Evolutionary conservation across 2,797 vertebrate genomes (phyloP).

Genomic region (Malacoraja senta): DNA sequence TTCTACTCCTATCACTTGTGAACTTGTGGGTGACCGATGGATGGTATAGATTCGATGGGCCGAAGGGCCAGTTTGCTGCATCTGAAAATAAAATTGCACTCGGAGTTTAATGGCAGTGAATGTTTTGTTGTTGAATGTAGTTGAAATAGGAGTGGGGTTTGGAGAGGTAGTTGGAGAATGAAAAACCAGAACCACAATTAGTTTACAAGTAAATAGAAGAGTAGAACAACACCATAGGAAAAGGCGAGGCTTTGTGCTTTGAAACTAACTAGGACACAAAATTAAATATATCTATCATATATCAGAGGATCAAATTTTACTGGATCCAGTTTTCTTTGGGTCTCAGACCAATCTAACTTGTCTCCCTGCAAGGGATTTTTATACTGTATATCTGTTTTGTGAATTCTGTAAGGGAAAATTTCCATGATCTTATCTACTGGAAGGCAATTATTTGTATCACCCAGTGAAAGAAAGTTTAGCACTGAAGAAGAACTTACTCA

Average conservation of each 20-base stretch:
- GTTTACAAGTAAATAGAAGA: not conserved
- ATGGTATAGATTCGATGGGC: no score
- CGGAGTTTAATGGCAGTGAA: not conserved
- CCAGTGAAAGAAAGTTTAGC: not conserved
- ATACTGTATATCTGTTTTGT: no score
- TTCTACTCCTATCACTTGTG: no score
- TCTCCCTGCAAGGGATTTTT: no score
- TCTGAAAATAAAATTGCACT: not conserved
- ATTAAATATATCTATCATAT: not conserved
- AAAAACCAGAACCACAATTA: not conserved
- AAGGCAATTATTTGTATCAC: not conserved
- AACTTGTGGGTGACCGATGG: no score
- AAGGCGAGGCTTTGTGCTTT: not conserved
- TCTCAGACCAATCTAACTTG: not conserved
- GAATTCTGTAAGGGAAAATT: no score
- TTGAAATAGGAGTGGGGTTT: no score
- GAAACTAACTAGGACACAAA: not conserved
- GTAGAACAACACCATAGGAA: not conserved
- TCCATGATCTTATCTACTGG: no score
- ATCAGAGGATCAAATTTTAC: not conserved
- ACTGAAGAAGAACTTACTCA: not conserved
- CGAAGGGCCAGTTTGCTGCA: no score
- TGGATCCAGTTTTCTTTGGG: not conserved
- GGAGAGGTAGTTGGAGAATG: not conserved
- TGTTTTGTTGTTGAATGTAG: no score